Conservation (phyloP, 2,797 vertebrate species). For the Echeneis naucrates region DNA sequence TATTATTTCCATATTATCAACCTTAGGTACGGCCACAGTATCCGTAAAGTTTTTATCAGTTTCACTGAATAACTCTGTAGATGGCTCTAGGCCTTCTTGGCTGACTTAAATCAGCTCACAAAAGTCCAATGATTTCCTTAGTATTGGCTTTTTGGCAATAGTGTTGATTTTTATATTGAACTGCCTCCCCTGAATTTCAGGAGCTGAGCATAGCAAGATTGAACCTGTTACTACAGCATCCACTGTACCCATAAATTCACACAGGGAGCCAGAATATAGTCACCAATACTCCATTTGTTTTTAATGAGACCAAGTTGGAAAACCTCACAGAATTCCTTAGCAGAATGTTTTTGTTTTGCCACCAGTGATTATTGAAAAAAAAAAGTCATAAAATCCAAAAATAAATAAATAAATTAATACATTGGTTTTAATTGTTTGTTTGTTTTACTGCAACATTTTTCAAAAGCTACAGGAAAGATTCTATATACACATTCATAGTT, state of each 20-base stretch:
- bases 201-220: background rate
- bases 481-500: background rate
- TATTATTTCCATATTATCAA: slow-evolving; percentile 4
- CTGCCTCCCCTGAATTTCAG: background rate
- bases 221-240: background rate
- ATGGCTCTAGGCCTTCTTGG: background rate
- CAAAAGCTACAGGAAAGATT: background rate
- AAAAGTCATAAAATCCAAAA: too few relatives aligned
- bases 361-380: background rate
- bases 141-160: background rate
- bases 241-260: background rate
- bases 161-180: background rate
- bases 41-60: background rate
- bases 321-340: background rate
- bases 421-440: too few relatives aligned
- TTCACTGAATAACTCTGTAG: slow-evolving; percentile 2
- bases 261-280: background rate
- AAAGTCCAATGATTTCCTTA: background rate
- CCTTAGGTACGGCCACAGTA: slow-evolving; percentile 6
- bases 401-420: too few relatives aligned
- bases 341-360: background rate
- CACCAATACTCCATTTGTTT: background rate
- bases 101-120: background rate
- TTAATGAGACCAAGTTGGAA: background rate
- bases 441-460: too few relatives aligned